phyloP scores from a whole-genome alignment of 1,140 invertebrate species.

The Scaptomyza pallida region DNA sequence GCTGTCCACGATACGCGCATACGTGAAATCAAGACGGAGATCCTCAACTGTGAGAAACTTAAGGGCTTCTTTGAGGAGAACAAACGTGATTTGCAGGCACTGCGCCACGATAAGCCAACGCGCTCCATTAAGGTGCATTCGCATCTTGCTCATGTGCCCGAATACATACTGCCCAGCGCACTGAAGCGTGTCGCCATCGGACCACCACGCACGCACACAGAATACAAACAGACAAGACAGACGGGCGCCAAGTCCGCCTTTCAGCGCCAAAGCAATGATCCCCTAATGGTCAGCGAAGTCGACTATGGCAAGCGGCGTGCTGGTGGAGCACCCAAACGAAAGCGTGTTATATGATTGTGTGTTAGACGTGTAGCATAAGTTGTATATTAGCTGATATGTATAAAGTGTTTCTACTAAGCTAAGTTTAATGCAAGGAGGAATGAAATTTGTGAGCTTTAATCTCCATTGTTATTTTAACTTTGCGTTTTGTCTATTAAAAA shows the following conservation, averaged over 20 bases:
- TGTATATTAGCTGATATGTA: too few species aligned
- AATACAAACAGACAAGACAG: slow-evolving; percentile 74
- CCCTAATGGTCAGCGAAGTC: slow-evolving; percentile 76
- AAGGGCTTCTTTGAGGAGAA: slow-evolving; percentile 98
- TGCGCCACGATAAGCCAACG: slow-evolving; percentile 96
- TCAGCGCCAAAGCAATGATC: slow-evolving; percentile 78
- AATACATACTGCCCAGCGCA: slow-evolving; percentile 94
- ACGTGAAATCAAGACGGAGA: slow-evolving; percentile 97
- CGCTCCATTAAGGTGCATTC: slow-evolving; percentile 93
- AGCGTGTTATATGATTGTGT: slow-evolving; percentile 23
- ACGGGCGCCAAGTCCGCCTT: slow-evolving; percentile 63
- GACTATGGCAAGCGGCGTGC: slow-evolving; percentile 66
- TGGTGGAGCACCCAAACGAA: slow-evolving; percentile 25
- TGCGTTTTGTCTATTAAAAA: too few species aligned
- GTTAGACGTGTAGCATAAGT: too few species aligned
- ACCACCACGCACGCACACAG: slow-evolving; percentile 84
- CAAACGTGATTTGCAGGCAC: slow-evolving; percentile 93
- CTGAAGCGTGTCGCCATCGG: slow-evolving; percentile 86
- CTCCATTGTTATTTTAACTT: too few species aligned
- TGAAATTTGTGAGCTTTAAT: too few species aligned
- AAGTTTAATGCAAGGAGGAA: too few species aligned
- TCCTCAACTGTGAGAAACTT: slow-evolving; percentile 96
- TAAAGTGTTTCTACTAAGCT: too few species aligned
- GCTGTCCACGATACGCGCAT: slow-evolving; percentile 96
- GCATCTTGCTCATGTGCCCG: slow-evolving; percentile 96